Base-by-base conservation (phyloP, 1,140 invertebrate species). In the Drosophila truncata region DNA sequence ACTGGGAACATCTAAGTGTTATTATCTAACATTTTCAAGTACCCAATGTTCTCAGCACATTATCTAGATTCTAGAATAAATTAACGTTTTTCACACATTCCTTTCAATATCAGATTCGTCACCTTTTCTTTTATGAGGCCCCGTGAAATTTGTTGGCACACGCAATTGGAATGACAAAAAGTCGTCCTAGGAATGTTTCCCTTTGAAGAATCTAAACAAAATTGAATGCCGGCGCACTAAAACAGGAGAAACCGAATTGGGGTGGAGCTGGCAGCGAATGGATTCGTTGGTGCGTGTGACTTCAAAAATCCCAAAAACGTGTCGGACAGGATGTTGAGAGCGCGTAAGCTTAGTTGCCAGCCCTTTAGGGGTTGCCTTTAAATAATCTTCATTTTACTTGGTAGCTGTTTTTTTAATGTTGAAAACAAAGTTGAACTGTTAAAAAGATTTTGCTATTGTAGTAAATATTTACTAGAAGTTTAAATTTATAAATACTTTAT, bases 261-360 rank as follows among this genome's bases (percentile, higher is more conserved):
- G 73, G 41, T 67, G 72, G 33, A 41, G 37, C 20, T 29, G 62
- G 20, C 52, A 39, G 14, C 14, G 61, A 52, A 42, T 44, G 47
- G 59, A 61, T 54, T 71, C 66, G 61, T 80, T 90, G 85, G 65
- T 82, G 85, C 86, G 82, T 90, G 78, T 91, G 86, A 84, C 87
- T 91, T 87, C 79, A 91, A 88, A 91, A 91, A 91, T 91, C 87
- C 88, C 65, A 84, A 88, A 91, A 91, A 91, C 87, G 87, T 91
- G 87, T 82, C 87, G 66, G 78, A 66, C 87, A 69, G 80, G 74
- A 91, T 91, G 87, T 79, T 91, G 78, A 91, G 75, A 76, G 73
- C 76, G 64, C 46, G 46, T 82, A 49, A 67, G 73, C 73, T 54
- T 65, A 50, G 62, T 59, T 35, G 54, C 52, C 25, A 25, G 52